Percentiles rank a stretch among this genome's conserved stretches.
Conservation (phyloP, 2,888 invertebrate genomes). For the Ectemnius cavifrons region DNA sequence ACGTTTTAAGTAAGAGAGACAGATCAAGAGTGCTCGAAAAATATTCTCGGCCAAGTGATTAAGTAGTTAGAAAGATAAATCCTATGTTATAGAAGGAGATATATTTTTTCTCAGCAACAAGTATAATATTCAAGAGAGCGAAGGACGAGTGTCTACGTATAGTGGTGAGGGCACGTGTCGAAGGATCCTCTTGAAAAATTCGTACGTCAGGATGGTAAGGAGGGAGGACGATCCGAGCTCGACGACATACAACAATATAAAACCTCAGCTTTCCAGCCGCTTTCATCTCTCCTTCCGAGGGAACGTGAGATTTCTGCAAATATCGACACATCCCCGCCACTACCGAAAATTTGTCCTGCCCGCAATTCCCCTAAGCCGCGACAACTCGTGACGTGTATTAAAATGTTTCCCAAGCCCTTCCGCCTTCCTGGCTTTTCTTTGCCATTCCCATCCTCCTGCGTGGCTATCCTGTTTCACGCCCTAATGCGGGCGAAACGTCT, state of each 20-base stretch:
- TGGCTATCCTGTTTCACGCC: neutral
- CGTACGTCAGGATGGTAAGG: slow-evolving; percentile 3
- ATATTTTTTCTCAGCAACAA: too few relatives aligned
- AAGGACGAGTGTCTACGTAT: neutral
- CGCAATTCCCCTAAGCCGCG: slow-evolving; percentile 5
- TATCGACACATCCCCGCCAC: slow-evolving; percentile 34
- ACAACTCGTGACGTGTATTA: neutral
- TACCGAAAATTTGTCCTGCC: neutral
- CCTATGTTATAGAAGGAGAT: too few relatives aligned
- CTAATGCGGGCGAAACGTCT: neutral
- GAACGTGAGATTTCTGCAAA: slow-evolving; percentile 15
- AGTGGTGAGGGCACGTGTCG: neutral
- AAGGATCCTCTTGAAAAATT: slow-evolving; percentile 19
- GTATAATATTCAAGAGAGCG: too few relatives aligned
- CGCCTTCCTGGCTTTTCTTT: slow-evolving; percentile 8
- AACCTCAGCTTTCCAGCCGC: slow-evolving; percentile 35
- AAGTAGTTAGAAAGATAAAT: too few relatives aligned
- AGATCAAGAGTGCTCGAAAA: too few relatives aligned
- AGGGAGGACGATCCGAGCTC: neutral
- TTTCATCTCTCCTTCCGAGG: slow-evolving; percentile 30
- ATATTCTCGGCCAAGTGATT: too few relatives aligned
- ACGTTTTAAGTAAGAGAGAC: too few relatives aligned
- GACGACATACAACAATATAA: slow-evolving; percentile 34
- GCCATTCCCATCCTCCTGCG: slow-evolving; percentile 28
- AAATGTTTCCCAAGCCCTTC: slow-evolving; percentile 11